Conservation (phyloP, 2,888 invertebrate species). For the Phasia obesa region DNA sequence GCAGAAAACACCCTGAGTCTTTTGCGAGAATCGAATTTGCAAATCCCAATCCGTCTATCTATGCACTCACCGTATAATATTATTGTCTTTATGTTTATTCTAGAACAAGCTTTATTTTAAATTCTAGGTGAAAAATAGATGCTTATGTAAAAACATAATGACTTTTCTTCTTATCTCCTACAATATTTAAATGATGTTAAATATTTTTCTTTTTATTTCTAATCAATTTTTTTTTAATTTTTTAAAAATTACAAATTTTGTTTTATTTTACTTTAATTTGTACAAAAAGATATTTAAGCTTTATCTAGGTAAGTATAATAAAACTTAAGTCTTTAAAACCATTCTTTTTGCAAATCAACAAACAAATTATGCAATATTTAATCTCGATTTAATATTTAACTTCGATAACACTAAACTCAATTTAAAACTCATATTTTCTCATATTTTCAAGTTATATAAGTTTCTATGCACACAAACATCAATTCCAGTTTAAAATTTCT, state of each 20-base stretch:
- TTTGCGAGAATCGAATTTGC: too few species aligned
- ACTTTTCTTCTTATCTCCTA: background rate
- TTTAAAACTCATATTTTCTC: conserved; percentile 8
- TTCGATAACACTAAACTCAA: conserved; percentile 45
- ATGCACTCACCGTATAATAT: too few species aligned
- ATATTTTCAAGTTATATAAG: conserved; percentile 19
- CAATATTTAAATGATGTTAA: background rate
- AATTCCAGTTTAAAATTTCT: conserved; percentile 7
- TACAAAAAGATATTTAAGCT: background rate
- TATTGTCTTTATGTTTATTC: too few species aligned
- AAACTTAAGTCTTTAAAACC: too few species aligned
- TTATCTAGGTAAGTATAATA: background rate
- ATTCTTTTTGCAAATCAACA: too few species aligned
- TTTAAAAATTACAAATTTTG: background rate
- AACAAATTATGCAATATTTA: too few species aligned
- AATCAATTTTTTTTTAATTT: background rate
- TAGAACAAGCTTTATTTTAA: too few species aligned
- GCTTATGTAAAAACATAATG: background rate
- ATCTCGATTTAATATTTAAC: conserved; percentile 40
- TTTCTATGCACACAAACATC: background rate
- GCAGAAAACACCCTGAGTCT: too few species aligned
- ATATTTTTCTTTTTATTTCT: too few species aligned
- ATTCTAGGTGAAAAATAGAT: too few species aligned
- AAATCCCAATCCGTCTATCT: too few species aligned
- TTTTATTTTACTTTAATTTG: background rate